Conservation (phyloP, 1,140 invertebrate genomes). For the Danaus plexippus region DNA sequence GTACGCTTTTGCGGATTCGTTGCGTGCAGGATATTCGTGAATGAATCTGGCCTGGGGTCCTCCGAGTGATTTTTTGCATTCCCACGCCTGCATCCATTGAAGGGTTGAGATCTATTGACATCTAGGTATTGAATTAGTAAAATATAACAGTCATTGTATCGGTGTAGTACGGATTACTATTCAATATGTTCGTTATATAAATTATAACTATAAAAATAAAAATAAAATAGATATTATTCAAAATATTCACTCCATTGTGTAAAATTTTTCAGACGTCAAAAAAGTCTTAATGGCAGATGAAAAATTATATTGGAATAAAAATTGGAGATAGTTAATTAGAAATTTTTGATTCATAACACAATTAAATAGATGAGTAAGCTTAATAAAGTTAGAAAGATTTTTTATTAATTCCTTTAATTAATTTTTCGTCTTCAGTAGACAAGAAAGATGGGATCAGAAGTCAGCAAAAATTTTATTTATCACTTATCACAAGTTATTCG, state of each 20-base stretch:
- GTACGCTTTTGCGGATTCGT: constrained; percentile 59
- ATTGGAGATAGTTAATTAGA: constrained; percentile 6
- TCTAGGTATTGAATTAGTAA: constrained; percentile 8
- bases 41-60: constrained; percentile 44
- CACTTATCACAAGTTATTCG: no score
- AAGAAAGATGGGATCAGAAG: no score
- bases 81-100: constrained; percentile 45
- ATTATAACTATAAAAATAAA: no score
- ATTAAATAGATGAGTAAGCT: constrained; percentile 12
- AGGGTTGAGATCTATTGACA: constrained; percentile 37
- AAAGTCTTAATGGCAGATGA: no score
- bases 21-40: constrained; percentile 62
- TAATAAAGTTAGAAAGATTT: constrained; percentile 12
- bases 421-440: constrained; percentile 4
- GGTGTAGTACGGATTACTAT: neutral
- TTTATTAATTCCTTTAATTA: constrained; percentile 18
- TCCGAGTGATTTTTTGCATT: constrained; percentile 56
- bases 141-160: neutral
- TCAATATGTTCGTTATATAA: no score
- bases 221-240: neutral
- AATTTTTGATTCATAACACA: constrained; percentile 9
- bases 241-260: constrained; percentile 2
- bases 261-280: neutral
- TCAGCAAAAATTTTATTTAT: no score
- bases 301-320: constrained; percentile 7